phyloP scores from a whole-genome alignment of 1,140 invertebrate species.

The Sycophaga agraensis region DNA sequence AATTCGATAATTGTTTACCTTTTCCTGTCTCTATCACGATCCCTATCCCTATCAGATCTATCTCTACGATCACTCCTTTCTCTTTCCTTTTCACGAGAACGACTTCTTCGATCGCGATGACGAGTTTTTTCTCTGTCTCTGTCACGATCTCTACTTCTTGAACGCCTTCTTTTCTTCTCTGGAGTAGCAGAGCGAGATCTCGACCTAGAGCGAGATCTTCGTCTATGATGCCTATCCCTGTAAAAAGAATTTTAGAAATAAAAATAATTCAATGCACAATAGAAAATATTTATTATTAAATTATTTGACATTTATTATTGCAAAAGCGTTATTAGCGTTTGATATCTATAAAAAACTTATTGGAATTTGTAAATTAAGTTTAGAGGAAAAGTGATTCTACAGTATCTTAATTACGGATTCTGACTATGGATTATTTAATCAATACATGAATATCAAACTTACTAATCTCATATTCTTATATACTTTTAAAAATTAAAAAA shows the following conservation, averaged over 20 bases:
- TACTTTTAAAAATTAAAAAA: neutral
- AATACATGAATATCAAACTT: no score
- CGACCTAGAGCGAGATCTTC: constrained; percentile 50
- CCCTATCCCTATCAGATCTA: constrained; percentile 46
- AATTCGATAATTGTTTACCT: constrained; percentile 27
- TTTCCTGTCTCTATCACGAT: constrained; percentile 51
- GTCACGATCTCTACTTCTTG: constrained; percentile 63
- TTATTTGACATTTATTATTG: no score
- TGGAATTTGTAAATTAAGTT: no score
- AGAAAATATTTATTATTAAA: no score
- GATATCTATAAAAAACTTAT: no score
- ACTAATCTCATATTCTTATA: no score
- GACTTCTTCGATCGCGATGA: constrained; percentile 38
- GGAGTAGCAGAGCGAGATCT: constrained; percentile 59
- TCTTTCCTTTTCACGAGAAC: constrained; percentile 38
- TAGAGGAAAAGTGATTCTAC: no score
- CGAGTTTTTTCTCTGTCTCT: constrained; percentile 40
- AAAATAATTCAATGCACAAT: no score
- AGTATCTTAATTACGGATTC: no score
- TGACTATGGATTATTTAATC: no score
- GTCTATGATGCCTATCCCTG: constrained; percentile 52
- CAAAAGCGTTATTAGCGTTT: no score
- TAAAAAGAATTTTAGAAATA: no score
- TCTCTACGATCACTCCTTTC: constrained; percentile 59
- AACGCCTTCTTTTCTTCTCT: constrained; percentile 65